Conservation (phyloP, 2,113 vertebrate genomes). For the Mionectes macconnelli region DNA sequence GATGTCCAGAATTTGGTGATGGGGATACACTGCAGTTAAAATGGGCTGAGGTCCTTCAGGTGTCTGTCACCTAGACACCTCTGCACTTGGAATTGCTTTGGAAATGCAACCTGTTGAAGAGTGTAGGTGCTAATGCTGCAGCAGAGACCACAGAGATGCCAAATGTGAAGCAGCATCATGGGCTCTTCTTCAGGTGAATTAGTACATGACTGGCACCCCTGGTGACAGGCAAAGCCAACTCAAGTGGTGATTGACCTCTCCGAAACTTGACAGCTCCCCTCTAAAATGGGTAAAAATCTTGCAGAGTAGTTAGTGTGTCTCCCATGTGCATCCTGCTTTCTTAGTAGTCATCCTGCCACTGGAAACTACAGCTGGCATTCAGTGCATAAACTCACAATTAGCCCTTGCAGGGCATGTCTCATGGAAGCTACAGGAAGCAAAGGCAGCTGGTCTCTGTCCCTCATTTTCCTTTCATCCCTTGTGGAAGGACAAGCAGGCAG, state of each 20-base stretch:
- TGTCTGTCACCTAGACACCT: neutral
- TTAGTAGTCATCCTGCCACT: neutral
- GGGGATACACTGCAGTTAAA: neutral
- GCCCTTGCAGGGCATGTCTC: neutral
- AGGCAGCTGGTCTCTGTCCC: neutral
- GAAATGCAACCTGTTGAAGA: neutral
- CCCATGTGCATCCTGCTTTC: neutral
- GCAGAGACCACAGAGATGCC: neutral
- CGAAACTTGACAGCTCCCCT: neutral
- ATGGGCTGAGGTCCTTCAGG: neutral
- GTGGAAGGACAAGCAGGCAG: neutral
- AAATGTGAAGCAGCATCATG: neutral
- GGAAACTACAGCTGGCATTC: neutral
- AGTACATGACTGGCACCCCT: neutral
- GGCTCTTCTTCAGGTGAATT: neutral
- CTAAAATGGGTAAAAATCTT: neutral
- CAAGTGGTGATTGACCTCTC: neutral
- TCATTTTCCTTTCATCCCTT: neutral
- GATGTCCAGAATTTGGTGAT: neutral
- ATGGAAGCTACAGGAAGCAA: neutral
- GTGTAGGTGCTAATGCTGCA: neutral
- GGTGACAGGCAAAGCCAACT: neutral
- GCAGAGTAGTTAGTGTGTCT: rapidly evolving
- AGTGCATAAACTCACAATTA: neutral
- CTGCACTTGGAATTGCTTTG: neutral